phyloP scores from a whole-genome alignment of 2,888 invertebrate genomes.

The Globia sparganii region DNA sequence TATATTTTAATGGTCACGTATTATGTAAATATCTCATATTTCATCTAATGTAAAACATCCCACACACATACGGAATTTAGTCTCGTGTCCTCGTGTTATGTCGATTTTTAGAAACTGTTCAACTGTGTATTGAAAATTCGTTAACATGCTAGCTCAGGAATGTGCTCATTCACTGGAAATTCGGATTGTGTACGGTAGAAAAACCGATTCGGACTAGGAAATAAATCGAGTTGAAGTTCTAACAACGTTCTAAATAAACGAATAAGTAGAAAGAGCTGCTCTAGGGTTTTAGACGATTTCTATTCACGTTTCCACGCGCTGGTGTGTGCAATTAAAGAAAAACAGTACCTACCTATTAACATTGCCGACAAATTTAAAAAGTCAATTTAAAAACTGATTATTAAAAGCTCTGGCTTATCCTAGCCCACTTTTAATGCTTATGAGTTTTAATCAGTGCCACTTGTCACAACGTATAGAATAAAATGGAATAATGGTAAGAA shows the following conservation, averaged over 20 bases:
- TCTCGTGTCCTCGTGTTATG: slow-evolving; percentile 23
- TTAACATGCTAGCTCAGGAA: slow-evolving; percentile 26
- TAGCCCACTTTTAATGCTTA: neutral
- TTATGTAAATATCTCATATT: slow-evolving; percentile 47
- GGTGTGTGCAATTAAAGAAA: slow-evolving; percentile 40
- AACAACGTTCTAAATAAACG: slow-evolving; percentile 54
- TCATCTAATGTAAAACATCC: slow-evolving; percentile 45
- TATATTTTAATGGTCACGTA: slow-evolving; percentile 46
- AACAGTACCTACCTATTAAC: slow-evolving; percentile 10
- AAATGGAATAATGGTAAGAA: neutral
- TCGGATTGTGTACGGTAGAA: slow-evolving; percentile 17
- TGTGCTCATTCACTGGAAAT: slow-evolving; percentile 40
- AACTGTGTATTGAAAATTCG: slow-evolving; percentile 23
- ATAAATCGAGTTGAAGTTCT: slow-evolving; percentile 51
- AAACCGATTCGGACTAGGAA: slow-evolving; percentile 29
- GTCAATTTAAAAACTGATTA: slow-evolving; percentile 1
- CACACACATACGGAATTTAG: slow-evolving; percentile 30
- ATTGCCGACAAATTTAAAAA: slow-evolving; percentile 12
- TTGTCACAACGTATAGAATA: neutral
- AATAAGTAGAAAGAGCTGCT: slow-evolving; percentile 41
- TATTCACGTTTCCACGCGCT: slow-evolving; percentile 27
- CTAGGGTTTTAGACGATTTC: slow-evolving; percentile 36
- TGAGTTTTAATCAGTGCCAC: neutral
- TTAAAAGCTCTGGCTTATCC: neutral
- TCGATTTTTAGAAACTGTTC: slow-evolving; percentile 33